These are phyloP conservation scores for Cydia splendana DNA, from an alignment of 1,140 invertebrate species.

Conservation along the genomic window DNA sequence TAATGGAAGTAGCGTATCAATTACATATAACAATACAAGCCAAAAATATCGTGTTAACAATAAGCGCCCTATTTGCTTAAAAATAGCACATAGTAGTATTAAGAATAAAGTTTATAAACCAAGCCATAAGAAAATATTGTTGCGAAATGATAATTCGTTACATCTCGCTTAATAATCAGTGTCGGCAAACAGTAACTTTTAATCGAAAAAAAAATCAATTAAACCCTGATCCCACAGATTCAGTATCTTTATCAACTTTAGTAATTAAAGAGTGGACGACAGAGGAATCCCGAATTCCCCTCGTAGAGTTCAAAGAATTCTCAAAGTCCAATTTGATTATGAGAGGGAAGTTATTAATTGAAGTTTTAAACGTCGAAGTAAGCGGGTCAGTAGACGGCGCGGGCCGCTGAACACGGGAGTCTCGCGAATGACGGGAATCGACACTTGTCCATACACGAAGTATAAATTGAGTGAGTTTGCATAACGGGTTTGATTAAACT, in stretches of 20 bases:
- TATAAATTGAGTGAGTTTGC: background rate
- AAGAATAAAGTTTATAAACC: background rate
- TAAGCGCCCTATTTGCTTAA: too few relatives aligned
- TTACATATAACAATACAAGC: too few relatives aligned
- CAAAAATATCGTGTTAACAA: too few relatives aligned
- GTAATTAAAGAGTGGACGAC: conserved; percentile 56
- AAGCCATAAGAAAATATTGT: background rate
- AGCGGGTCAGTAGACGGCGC: conserved; percentile 58
- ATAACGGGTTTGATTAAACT: background rate
- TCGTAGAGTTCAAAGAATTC: conserved; percentile 43
- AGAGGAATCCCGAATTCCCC: conserved; percentile 43
- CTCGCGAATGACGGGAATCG: conserved; percentile 25
- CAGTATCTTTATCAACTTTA: conserved; percentile 42
- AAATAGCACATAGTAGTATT: background rate
- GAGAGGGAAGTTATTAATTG: conserved; percentile 54
- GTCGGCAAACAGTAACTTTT: conserved; percentile 25
- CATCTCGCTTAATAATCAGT: conserved; percentile 1
- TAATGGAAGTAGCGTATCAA: too few relatives aligned
- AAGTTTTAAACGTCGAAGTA: conserved; percentile 55
- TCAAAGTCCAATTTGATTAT: conserved; percentile 48
- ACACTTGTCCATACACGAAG: conserved; percentile 27
- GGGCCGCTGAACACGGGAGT: conserved; percentile 46
- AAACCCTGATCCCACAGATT: conserved; percentile 33
- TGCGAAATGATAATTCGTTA: background rate
- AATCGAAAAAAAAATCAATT: conserved; percentile 27